Conservation (phyloP, 2,888 invertebrate genomes). For the Linnaemya tessellans region DNA sequence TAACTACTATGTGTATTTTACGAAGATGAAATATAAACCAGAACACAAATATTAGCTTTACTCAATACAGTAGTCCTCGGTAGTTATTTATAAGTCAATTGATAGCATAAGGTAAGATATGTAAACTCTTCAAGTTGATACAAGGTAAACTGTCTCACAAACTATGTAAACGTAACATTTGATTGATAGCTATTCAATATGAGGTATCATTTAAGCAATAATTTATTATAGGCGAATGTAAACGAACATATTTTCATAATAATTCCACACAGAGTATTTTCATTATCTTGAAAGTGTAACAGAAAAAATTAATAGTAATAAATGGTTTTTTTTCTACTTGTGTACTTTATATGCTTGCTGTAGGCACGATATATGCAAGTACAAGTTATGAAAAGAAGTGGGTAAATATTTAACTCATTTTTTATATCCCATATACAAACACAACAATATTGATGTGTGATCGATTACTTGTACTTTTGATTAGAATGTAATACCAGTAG, state of each 20-base stretch:
- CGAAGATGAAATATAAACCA: too few species aligned
- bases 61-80: neutral
- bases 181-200: constrained; percentile 69
- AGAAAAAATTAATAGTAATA: neutral
- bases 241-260: neutral
- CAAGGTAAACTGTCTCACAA: constrained; percentile 40
- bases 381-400: constrained; percentile 15
- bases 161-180: constrained; percentile 33
- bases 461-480: constrained; percentile 67
- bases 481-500: constrained; percentile 73
- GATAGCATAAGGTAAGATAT: neutral
- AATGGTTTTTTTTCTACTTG: neutral
- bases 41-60: neutral
- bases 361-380: constrained; percentile 13
- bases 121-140: too few species aligned
- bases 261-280: neutral
- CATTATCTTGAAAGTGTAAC: neutral
- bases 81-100: neutral
- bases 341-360: constrained; percentile 37
- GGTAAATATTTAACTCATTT: constrained; percentile 47
- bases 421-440: constrained; percentile 40
- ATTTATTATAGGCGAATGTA: constrained; percentile 36
- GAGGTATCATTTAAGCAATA: constrained; percentile 48
- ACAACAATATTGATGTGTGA: constrained; percentile 64
- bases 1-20: too few species aligned